phyloP scores from a whole-genome alignment of 2,888 invertebrate species.

The Rhyacophila evoluta region DNA sequence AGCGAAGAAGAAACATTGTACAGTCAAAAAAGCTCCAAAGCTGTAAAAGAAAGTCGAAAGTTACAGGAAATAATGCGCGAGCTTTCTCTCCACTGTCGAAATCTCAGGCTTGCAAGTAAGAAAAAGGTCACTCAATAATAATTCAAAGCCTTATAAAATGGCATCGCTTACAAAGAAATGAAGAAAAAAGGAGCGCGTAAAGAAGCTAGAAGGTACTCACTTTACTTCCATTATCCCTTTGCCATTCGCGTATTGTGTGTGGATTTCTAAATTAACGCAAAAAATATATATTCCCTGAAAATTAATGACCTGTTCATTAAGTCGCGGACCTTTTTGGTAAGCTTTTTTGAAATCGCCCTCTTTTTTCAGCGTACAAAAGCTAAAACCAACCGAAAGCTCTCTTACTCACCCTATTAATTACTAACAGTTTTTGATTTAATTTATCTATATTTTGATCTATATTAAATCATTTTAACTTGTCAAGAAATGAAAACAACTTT shows the following conservation, averaged over 20 bases:
- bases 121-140: background rate
- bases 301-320: conserved; percentile 34
- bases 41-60: too few relatives aligned
- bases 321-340: background rate
- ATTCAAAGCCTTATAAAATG: background rate
- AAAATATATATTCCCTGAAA: conserved; percentile 29
- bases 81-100: background rate
- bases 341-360: background rate
- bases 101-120: background rate
- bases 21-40: too few relatives aligned
- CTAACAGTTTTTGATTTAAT: too few relatives aligned
- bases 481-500: too few relatives aligned
- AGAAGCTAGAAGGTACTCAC: background rate
- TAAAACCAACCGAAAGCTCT: too few relatives aligned
- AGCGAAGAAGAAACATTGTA: too few relatives aligned
- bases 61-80: background rate
- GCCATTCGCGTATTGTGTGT: background rate
- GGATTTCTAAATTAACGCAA: conserved; percentile 25
- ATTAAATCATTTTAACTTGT: too few relatives aligned
- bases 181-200: background rate
- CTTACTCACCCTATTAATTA: too few relatives aligned
- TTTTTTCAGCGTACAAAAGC: too few relatives aligned
- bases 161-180: background rate
- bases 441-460: too few relatives aligned
- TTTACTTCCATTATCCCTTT: background rate